These are phyloP conservation scores for Tinamus major DNA, from an alignment of 2,797 vertebrate genomes.

Conservation along the genomic window DNA sequence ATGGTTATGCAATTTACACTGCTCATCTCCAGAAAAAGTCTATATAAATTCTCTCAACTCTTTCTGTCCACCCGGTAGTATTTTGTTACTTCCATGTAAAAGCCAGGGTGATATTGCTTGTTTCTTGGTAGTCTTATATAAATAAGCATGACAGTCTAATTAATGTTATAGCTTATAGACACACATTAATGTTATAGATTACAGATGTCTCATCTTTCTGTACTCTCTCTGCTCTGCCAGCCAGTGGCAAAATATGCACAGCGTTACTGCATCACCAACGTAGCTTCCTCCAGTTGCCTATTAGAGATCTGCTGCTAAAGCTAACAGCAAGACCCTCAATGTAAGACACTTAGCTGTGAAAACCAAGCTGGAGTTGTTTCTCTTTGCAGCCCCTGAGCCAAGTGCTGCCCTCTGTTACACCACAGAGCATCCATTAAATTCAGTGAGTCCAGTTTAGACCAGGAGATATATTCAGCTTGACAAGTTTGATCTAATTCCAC, in stretches of 20 bases:
- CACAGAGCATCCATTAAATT: background rate
- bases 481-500: constrained; percentile 2
- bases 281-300: background rate
- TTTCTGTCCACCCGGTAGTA: background rate
- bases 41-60: background rate
- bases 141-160: background rate
- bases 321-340: background rate
- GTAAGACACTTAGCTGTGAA: background rate
- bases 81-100: background rate
- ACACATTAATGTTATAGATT: background rate
- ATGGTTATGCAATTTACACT: background rate
- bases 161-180: background rate
- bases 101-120: background rate
- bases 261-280: background rate
- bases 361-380: background rate
- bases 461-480: background rate
- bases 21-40: background rate
- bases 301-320: background rate
- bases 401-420: background rate
- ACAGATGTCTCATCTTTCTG: background rate
- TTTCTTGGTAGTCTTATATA: background rate
- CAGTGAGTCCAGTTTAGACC: background rate
- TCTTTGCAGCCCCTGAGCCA: background rate
- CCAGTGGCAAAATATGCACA: background rate
- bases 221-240: background rate